Evolutionary conservation across 2,113 vertebrate genomes (phyloP), one percentile per base, ranked within the genome.

Genomic region (Danionella cerebrum): DNA sequence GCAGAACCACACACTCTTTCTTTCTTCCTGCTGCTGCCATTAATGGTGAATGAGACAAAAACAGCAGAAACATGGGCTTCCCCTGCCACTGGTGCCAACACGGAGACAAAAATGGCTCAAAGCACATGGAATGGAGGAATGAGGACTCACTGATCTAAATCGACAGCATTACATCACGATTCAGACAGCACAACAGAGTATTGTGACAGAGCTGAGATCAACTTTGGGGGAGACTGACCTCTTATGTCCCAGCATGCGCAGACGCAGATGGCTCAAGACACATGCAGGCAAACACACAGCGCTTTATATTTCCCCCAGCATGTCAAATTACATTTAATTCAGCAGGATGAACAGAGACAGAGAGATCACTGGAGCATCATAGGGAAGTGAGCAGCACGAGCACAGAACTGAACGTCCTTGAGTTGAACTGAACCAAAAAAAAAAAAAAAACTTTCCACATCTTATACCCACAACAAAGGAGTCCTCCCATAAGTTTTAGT

Each of bases 271-370:
- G 53, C 13, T 35, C 42, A 22, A 39, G 22, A 59, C 29, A 50
- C 53, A 57, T 57, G 11, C 19, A 2, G 50, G 29, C n/a, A 33
- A 24, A 68, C 57, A 36, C 52, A 54, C 25, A 11, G 3, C 2
- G 42, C 45, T 60, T 29, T 42, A 67, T 42, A 29, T 41, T 63
- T 47, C 59, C 12, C n/a, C 27, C 27, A 33, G 27, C 59, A 48
- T 63, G 59, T 63, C 59, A 21, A 47, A 47, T 63, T 35, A 35
- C 42, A 48, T 47, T 63, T 63, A n/a, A 47, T 48, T 47, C 59
- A 47, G 59, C 12, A 47, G 59, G 27, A 47, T 63, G 59, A 47
- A 10, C 59, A 63, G 41, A 47, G 42, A 63, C 59, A 47, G 59
- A 63, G 13, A 21, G 41, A 48, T 60, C 44, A 60, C 42, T 42